A percentile compares a stretch with the other conserved stretches of the same genome.
Conservation (phyloP, 1,140 invertebrate genomes). For the Ostrea edulis region DNA sequence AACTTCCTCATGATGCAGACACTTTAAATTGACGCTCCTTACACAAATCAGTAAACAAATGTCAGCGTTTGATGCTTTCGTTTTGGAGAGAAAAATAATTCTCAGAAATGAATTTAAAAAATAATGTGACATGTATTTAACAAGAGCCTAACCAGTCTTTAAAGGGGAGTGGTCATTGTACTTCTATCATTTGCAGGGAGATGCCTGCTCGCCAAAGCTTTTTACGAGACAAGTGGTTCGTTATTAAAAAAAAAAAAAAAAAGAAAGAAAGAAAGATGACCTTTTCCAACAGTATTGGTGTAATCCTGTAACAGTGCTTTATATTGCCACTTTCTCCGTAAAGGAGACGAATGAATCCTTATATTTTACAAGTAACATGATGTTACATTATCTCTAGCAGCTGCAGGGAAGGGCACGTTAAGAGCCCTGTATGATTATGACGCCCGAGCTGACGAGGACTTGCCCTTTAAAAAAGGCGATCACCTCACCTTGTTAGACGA, state of each 20-base stretch:
- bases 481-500: slow-evolving; percentile 52
- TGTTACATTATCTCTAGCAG: neutral
- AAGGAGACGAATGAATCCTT: neutral
- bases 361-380: neutral
- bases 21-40: neutral
- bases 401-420: slow-evolving; percentile 44
- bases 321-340: neutral
- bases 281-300: too few species aligned
- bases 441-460: slow-evolving; percentile 55
- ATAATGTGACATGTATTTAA: too few species aligned
- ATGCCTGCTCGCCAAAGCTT: too few species aligned
- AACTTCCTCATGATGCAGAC: neutral
- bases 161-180: too few species aligned
- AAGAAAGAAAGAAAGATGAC: too few species aligned
- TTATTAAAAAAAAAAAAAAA: too few species aligned
- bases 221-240: too few species aligned
- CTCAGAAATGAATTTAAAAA: too few species aligned
- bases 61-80: too few species aligned
- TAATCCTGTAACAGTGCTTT: neutral
- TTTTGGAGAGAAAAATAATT: too few species aligned
- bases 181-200: too few species aligned
- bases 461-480: slow-evolving; percentile 57
- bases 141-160: too few species aligned
- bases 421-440: slow-evolving; percentile 58
- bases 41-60: neutral